These are phyloP conservation scores for Axis porcinus DNA, from an alignment of 2,113 vertebrate species.

Conservation along the genomic window DNA sequence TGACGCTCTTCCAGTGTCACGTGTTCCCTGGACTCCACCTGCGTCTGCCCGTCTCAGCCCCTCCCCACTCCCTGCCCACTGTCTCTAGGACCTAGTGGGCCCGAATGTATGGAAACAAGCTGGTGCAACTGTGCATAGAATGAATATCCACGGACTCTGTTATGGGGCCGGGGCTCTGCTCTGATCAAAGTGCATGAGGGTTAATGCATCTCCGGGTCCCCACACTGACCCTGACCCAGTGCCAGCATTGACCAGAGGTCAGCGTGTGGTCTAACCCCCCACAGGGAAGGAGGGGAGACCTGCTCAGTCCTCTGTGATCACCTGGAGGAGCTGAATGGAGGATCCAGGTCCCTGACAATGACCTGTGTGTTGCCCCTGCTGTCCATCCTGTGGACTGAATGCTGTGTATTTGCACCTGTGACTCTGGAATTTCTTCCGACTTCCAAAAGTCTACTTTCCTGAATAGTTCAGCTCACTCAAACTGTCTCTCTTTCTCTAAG, in stretches of 20 bases:
- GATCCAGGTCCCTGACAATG: rapidly evolving
- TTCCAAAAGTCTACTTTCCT: background rate
- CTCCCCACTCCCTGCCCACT: background rate
- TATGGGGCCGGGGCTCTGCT: rapidly evolving
- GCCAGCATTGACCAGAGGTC: rapidly evolving
- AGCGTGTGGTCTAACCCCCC: background rate
- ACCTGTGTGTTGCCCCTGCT: background rate
- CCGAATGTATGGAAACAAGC: background rate
- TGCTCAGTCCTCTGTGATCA: background rate
- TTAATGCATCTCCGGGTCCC: rapidly evolving
- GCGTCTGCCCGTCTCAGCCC: background rate
- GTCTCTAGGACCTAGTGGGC: background rate
- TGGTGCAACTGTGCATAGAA: background rate
- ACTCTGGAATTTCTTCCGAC: background rate
- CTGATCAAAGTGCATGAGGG: background rate
- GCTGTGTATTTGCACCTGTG: background rate
- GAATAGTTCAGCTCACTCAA: background rate
- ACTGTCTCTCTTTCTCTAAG: background rate
- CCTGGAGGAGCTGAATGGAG: background rate
- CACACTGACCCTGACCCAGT: background rate
- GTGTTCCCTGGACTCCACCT: rapidly evolving
- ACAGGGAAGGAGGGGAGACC: background rate
- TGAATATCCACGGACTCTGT: rapidly evolving
- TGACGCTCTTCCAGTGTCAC: rapidly evolving
- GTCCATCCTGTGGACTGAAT: background rate